phyloP scores from a whole-genome alignment of 2,113 vertebrate species.

The Holacanthus passer region DNA sequence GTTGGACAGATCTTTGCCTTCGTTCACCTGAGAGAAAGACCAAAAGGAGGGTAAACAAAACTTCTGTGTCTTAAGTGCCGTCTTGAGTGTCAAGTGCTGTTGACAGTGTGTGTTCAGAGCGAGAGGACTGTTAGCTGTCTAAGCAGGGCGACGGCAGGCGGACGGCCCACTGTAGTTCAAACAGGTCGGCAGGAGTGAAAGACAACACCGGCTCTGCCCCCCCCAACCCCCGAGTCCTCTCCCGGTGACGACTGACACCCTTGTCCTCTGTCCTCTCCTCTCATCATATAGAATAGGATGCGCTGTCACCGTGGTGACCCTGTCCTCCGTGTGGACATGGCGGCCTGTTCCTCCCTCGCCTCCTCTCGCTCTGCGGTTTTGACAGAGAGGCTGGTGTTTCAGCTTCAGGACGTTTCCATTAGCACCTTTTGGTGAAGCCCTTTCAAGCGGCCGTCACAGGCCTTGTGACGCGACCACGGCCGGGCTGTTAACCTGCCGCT shows the following conservation, averaged over 20 bases:
- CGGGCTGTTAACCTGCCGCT: conserved; percentile 45
- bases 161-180: conserved; percentile 67
- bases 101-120: conserved; percentile 62
- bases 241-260: conserved; percentile 41
- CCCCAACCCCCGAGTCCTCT: conserved; percentile 4
- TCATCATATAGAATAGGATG: conserved; percentile 30
- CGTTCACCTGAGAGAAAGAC: conserved; percentile 41
- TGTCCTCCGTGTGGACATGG: conserved; percentile 48
- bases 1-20: conserved; percentile 54
- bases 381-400: conserved; percentile 47
- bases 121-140: conserved; percentile 64
- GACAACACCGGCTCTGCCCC: conserved; percentile 56
- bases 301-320: conserved; percentile 51
- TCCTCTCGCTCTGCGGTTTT: conserved; percentile 34
- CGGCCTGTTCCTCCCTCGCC: conserved; percentile 11
- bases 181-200: conserved; percentile 62
- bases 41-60: conserved; percentile 72
- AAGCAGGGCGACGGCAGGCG: conserved; percentile 60
- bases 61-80: conserved; percentile 54
- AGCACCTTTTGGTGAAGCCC: conserved; percentile 70
- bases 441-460: conserved; percentile 63
- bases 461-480: conserved; percentile 49
- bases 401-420: conserved; percentile 68
- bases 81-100: conserved; percentile 66
- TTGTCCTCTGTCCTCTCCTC: conserved; percentile 40